Percentiles rank a stretch among this genome's conserved stretches.
phyloP scores from a whole-genome alignment of 2,888 invertebrate species.

The Taenaris catops region DNA sequence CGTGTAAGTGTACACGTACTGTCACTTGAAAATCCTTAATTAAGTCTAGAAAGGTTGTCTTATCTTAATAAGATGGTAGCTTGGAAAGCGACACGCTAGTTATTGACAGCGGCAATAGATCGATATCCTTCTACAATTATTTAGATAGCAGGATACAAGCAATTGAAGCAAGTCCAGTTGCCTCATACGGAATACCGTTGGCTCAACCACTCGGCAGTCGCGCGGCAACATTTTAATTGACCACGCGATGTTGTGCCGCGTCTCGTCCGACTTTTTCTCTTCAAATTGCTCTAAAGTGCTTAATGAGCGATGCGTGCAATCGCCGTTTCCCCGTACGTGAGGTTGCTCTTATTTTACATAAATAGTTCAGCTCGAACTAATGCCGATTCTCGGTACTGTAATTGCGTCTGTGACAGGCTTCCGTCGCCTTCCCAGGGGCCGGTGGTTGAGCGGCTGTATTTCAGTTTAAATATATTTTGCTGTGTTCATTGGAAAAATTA shows the following conservation, averaged over 20 bases:
- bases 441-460: conserved; percentile 47
- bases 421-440: conserved; percentile 68
- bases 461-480: too few species aligned
- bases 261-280: conserved; percentile 72
- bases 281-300: conserved; percentile 79
- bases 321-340: conserved; percentile 74
- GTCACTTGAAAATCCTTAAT: conserved; percentile 17
- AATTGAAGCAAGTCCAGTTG: conserved; percentile 38
- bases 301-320: conserved; percentile 80
- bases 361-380: conserved; percentile 76
- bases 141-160: conserved; percentile 61
- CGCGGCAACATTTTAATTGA: conserved; percentile 74
- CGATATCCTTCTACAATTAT: conserved; percentile 37
- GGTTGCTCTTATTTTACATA: conserved; percentile 75
- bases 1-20: conserved; percentile 6
- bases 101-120: conserved; percentile 31
- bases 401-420: conserved; percentile 77
- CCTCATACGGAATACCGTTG: conserved; percentile 32
- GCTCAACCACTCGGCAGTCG: conserved; percentile 39
- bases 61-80: conserved; percentile 15
- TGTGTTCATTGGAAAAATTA: too few species aligned
- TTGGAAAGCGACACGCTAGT: conserved; percentile 18
- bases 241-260: conserved; percentile 72
- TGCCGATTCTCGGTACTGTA: conserved; percentile 76
- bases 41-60: conserved; percentile 18